phyloP scores from a whole-genome alignment of 2,888 invertebrate species.

The Hydrotaea cyrtoneurina region DNA sequence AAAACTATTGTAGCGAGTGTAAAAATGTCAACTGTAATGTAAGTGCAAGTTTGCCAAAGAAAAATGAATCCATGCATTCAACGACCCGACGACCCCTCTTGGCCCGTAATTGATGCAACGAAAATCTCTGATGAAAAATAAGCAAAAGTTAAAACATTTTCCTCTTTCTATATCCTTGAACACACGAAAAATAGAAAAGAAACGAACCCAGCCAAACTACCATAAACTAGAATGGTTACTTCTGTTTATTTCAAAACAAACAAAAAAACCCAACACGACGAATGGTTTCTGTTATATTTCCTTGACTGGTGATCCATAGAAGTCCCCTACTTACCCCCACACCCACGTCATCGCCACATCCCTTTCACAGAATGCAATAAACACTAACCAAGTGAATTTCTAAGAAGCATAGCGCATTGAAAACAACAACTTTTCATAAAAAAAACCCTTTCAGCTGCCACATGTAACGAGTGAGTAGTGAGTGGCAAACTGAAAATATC shows the following conservation, averaged over 20 bases:
- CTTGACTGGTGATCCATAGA: neutral
- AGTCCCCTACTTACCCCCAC: neutral
- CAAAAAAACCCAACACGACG: neutral
- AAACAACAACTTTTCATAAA: neutral
- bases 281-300: slow-evolving; percentile 17
- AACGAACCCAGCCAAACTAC: neutral
- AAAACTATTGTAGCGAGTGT: slow-evolving; percentile 12
- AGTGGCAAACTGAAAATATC: slow-evolving; percentile 1
- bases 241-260: neutral
- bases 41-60: slow-evolving; percentile 14
- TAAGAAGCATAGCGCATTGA: too few relatives aligned
- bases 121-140: slow-evolving; percentile 56
- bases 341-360: too few relatives aligned
- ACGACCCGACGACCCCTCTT: too few relatives aligned
- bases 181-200: neutral
- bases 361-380: neutral
- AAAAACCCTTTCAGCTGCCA: neutral
- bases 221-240: slow-evolving; percentile 16
- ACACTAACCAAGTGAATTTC: slow-evolving; percentile 16
- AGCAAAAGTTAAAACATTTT: slow-evolving; percentile 56
- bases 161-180: slow-evolving; percentile 56
- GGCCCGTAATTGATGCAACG: slow-evolving; percentile 45
- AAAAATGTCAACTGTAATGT: slow-evolving; percentile 15
- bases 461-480: neutral
- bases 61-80: neutral